Percentiles rank a stretch among this genome's conserved stretches.
Conservation (phyloP, 2,797 vertebrate genomes). For the Columba guinea region DNA sequence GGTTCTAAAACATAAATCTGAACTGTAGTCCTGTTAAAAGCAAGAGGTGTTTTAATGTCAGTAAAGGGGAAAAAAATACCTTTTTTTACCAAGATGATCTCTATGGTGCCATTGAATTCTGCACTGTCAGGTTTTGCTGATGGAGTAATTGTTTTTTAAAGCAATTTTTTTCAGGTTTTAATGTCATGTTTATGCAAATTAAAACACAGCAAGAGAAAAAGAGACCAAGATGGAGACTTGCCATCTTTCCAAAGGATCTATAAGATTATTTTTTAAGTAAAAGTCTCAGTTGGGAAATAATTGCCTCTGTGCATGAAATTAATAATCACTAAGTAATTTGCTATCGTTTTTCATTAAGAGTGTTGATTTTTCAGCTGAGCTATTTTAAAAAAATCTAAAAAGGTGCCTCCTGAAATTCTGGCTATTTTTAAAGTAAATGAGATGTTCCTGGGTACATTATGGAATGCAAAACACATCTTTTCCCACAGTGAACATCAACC, state of each 20-base stretch:
- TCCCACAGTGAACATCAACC: neutral
- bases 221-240: neutral
- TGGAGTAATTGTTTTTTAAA: constrained; percentile 39
- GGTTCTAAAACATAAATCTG: neutral
- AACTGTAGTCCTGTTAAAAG: neutral
- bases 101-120: constrained; percentile 20
- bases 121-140: constrained; percentile 30
- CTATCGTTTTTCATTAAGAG: constrained; percentile 17
- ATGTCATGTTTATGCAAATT: constrained; percentile 44
- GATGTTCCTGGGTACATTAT: neutral
- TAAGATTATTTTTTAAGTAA: constrained; percentile 1
- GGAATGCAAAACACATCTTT: neutral
- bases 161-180: neutral
- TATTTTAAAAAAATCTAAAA: neutral
- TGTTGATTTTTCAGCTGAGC: neutral
- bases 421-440: neutral
- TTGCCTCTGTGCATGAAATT: constrained; percentile 9
- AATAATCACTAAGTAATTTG: constrained; percentile 9
- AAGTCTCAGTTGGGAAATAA: constrained; percentile 32
- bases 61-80: neutral
- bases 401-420: neutral
- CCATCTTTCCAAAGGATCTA: constrained; percentile 39
- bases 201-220: neutral
- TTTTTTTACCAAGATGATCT: neutral
- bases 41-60: neutral